Percentiles rank a stretch among this genome's conserved stretches.
Evolutionary conservation across 2,113 vertebrate genomes (phyloP).

Genomic region (Otis tarda): DNA sequence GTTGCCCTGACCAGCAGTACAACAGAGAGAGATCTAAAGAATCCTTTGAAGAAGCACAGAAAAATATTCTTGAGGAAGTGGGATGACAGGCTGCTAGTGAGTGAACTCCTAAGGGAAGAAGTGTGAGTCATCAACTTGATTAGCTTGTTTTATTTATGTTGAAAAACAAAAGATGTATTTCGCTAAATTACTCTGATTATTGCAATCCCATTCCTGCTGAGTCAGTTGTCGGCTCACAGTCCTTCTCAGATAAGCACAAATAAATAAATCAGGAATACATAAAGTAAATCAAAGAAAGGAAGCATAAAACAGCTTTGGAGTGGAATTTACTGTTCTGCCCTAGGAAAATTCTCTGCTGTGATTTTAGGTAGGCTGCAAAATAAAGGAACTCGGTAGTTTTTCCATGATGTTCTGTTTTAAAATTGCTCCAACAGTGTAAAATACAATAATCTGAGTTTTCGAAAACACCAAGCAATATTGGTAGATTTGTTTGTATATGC

Average conservation of each 20-base stretch:
- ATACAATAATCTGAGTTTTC: neutral
- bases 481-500: neutral
- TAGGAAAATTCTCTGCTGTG: neutral
- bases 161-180: neutral
- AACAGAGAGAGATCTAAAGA: neutral
- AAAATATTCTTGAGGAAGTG: neutral
- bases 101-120: no score
- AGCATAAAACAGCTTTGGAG: neutral
- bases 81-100: neutral
- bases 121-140: no score
- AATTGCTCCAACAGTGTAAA: neutral
- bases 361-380: neutral
- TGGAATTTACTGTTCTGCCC: neutral
- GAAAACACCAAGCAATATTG: neutral
- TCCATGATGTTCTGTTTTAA: neutral
- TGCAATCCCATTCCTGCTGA: slow-evolving; percentile 8
- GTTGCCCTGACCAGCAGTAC: neutral
- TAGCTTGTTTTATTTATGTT: neutral
- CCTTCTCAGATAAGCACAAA: neutral
- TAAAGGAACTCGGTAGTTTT: neutral
- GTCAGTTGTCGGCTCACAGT: slow-evolving; percentile 13
- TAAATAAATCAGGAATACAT: slow-evolving; percentile 29
- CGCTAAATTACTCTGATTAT: slow-evolving; percentile 30
- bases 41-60: neutral
- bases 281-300: neutral